A percentile compares a stretch with the other conserved stretches of the same genome.
Conservation (phyloP, 2,888 invertebrate genomes). For the Cerastis leucographa region DNA sequence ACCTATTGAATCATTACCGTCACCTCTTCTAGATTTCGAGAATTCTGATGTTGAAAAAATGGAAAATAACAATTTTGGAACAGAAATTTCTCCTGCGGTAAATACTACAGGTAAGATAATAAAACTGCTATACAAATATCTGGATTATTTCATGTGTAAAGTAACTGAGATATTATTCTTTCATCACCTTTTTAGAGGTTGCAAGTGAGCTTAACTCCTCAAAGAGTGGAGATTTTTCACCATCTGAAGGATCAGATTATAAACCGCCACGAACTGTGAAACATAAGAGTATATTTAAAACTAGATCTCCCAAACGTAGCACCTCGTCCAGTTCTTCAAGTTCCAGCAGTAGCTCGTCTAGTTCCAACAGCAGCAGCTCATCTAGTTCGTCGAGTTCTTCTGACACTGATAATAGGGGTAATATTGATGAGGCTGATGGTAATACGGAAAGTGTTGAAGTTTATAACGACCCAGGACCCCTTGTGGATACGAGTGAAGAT, state of each 20-base stretch:
- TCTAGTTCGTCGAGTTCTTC: slow-evolving; percentile 40
- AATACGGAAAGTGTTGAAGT: slow-evolving; percentile 36
- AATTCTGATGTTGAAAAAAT: too few species aligned
- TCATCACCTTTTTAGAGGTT: slow-evolving; percentile 38
- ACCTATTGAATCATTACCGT: too few species aligned
- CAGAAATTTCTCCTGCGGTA: slow-evolving; percentile 28
- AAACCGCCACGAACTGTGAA: slow-evolving; percentile 44
- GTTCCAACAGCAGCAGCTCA: slow-evolving; percentile 32
- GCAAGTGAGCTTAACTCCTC: slow-evolving; percentile 34
- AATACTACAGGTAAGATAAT: slow-evolving; percentile 46
- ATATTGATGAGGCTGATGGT: slow-evolving; percentile 5
- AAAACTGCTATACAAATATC: slow-evolving; percentile 42
- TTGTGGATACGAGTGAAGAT: slow-evolving; percentile 38
- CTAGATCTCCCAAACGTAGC: slow-evolving; percentile 42
- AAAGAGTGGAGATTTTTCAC: slow-evolving; percentile 51
- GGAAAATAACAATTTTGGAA: too few species aligned
- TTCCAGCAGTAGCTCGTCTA: slow-evolving; percentile 41
- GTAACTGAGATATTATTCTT: slow-evolving; percentile 34
- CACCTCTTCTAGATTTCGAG: too few species aligned
- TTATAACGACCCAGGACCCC: slow-evolving; percentile 29
- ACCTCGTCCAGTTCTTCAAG: slow-evolving; percentile 34
- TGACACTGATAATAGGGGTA: neutral
- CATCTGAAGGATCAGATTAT: slow-evolving; percentile 50
- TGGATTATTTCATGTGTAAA: neutral
- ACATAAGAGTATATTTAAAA: slow-evolving; percentile 43